Conservation (phyloP, 2,113 vertebrate genomes). For the Prolemur simus region DNA sequence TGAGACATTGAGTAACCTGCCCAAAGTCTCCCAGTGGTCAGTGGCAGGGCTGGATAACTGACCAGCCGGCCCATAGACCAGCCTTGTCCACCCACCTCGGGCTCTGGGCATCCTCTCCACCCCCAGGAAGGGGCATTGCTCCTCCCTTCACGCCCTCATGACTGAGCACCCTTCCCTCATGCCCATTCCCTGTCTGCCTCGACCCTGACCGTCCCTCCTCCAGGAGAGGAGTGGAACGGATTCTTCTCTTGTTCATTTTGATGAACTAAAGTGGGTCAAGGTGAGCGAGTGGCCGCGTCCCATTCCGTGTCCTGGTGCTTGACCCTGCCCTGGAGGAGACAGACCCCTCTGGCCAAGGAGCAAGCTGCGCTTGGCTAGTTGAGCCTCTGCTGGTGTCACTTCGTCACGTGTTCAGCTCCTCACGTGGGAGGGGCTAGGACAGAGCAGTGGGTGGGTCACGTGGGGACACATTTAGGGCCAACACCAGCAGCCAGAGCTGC, state of each 20-base stretch:
- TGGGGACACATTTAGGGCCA: neutral
- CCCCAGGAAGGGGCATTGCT: neutral
- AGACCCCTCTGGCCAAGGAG: neutral
- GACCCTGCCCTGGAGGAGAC: neutral
- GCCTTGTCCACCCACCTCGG: neutral
- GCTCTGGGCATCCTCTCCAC: neutral
- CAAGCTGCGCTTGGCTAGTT: neutral
- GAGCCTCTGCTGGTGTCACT: neutral
- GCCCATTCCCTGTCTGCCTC: accelerated
- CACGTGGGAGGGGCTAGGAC: accelerated
- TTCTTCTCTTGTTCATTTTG: neutral
- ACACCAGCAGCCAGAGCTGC: neutral
- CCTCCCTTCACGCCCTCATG: neutral
- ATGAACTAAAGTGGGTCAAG: neutral
- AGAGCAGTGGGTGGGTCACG: neutral
- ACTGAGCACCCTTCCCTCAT: neutral
- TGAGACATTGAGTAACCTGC: neutral
- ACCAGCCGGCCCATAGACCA: neutral
- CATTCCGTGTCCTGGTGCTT: neutral
- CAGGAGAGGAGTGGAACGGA: neutral
- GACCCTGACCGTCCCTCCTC: neutral
- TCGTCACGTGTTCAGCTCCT: neutral
- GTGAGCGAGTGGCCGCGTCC: neutral
- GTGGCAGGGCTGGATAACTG: neutral
- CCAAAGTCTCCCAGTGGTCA: neutral